These are phyloP conservation scores for Hyles euphorbiae DNA, from an alignment of 1,140 invertebrate genomes.

Conservation along the genomic window DNA sequence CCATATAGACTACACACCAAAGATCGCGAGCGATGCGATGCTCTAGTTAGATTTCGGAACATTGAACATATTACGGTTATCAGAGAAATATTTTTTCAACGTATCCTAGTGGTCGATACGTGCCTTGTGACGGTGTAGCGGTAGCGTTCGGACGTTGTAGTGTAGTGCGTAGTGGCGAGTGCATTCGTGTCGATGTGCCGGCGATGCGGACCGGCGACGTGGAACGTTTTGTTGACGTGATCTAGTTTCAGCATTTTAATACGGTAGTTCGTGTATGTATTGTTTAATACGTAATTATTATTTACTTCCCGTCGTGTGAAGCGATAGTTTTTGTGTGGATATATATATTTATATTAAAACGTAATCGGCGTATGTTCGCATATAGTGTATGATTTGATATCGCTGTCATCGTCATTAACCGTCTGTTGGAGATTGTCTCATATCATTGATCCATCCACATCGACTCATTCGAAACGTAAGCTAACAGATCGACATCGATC, in stretches of 20 bases:
- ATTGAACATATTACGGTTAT: slow-evolving; percentile 15
- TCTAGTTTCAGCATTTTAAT: slow-evolving; percentile 58
- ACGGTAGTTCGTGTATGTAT: slow-evolving; percentile 42
- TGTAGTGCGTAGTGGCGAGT: too few relatives aligned
- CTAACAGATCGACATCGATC: slow-evolving; percentile 7
- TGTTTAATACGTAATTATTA: slow-evolving; percentile 12
- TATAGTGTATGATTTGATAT: too few relatives aligned
- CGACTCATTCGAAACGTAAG: background rate
- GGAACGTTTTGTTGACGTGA: slow-evolving; percentile 42
- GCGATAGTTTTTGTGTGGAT: too few relatives aligned
- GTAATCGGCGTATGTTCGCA: too few relatives aligned
- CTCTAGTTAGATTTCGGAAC: slow-evolving; percentile 4
- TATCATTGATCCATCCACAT: slow-evolving; percentile 65
- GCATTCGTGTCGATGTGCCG: too few relatives aligned
- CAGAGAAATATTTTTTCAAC: slow-evolving; percentile 63
- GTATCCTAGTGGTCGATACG: slow-evolving; percentile 60
- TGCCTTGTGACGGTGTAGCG: slow-evolving; percentile 59
- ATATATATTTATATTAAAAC: too few relatives aligned
- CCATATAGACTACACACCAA: slow-evolving; percentile 47
- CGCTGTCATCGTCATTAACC: slow-evolving; percentile 1
- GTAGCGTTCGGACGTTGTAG: slow-evolving; percentile 20
- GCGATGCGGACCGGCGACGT: too few relatives aligned
- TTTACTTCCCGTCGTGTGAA: too few relatives aligned
- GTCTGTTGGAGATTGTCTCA: slow-evolving; percentile 37
- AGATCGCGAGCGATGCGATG: background rate